Conservation (phyloP, 2,888 invertebrate species). For the Heteromyza rotundicornis region DNA sequence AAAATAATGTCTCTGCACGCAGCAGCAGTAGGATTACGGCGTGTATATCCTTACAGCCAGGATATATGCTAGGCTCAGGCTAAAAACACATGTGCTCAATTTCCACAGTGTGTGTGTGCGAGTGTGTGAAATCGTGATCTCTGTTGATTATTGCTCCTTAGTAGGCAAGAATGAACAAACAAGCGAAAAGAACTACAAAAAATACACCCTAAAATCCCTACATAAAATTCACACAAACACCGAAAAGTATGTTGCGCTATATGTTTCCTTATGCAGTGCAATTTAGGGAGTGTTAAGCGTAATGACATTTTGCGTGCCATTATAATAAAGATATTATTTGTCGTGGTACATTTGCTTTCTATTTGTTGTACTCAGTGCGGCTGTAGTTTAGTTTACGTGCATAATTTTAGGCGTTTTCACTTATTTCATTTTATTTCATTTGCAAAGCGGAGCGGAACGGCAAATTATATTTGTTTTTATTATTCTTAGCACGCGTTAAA, state of each 20-base stretch:
- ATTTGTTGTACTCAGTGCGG: conserved; percentile 13
- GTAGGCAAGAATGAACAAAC: conserved; percentile 6
- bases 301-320: conserved; percentile 13
- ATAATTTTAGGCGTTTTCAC: conserved; percentile 14
- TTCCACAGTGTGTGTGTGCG: neutral
- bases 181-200: conserved; percentile 31
- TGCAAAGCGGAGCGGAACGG: no score
- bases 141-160: conserved; percentile 46
- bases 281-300: conserved; percentile 16
- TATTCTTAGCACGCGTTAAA: no score
- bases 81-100: conserved; percentile 2
- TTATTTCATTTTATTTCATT: no score
- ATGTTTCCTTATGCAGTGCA: neutral
- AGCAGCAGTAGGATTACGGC: conserved; percentile 21
- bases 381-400: conserved; percentile 1
- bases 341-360: conserved; percentile 26
- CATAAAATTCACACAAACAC: conserved; percentile 17
- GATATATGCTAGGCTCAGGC: neutral
- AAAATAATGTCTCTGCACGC: conserved; percentile 45
- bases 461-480: no score
- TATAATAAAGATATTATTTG: conserved; percentile 24
- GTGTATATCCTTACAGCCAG: conserved; percentile 1
- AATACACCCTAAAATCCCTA: conserved; percentile 42
- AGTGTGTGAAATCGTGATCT: conserved; percentile 37
- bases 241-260: neutral